phyloP scores from a whole-genome alignment of 2,888 invertebrate species.

The Eupsilia transversa region DNA sequence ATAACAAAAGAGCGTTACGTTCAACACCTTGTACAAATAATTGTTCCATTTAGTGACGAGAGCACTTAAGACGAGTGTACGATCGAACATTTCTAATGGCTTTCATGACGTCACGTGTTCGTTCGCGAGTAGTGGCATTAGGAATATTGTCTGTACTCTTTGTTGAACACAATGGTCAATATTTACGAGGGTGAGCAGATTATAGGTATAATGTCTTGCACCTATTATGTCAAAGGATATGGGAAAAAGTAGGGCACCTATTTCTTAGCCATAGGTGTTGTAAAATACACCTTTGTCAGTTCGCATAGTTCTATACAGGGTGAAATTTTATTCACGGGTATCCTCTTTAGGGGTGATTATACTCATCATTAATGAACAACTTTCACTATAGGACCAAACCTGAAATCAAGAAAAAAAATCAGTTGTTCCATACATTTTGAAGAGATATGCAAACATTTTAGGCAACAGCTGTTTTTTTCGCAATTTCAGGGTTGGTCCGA shows the following conservation, averaged over 20 bases:
- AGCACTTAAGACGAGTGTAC: constrained; percentile 52
- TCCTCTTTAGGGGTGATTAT: too few relatives aligned
- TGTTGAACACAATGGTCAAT: constrained; percentile 25
- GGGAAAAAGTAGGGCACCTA: background rate
- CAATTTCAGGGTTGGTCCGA: too few relatives aligned
- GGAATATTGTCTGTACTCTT: constrained; percentile 24
- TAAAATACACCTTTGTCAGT: background rate
- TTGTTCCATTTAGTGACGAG: constrained; percentile 47
- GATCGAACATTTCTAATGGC: constrained; percentile 57
- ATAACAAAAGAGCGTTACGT: constrained; percentile 3
- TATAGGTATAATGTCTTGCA: background rate
- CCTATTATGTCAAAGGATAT: constrained; percentile 1
- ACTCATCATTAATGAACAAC: too few relatives aligned
- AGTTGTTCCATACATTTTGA: too few relatives aligned
- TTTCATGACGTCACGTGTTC: constrained; percentile 53
- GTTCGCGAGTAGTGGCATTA: constrained; percentile 41
- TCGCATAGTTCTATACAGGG: background rate
- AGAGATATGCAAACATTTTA: too few relatives aligned
- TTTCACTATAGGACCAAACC: too few relatives aligned
- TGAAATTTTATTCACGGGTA: too few relatives aligned
- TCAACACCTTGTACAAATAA: constrained; percentile 51
- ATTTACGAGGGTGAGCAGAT: background rate
- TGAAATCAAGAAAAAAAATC: too few relatives aligned
- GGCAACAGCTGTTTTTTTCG: too few relatives aligned
- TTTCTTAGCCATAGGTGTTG: background rate